Conservation (phyloP, 1,140 invertebrate genomes). For the Cyphomyrmex costatus region DNA sequence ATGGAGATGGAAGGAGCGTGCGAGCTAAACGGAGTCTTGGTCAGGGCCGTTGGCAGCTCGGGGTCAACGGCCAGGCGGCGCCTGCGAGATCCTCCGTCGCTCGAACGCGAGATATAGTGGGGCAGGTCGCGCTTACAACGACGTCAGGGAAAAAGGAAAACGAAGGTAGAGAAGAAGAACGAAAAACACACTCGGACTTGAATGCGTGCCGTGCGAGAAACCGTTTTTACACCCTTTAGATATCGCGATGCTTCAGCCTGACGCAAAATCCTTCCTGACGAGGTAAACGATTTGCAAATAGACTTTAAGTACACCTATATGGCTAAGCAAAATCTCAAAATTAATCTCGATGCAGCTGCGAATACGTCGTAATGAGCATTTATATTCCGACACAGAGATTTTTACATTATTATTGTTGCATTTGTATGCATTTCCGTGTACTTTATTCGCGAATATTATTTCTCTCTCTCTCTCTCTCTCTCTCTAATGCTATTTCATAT, state of each 20-base stretch:
- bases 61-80: slow-evolving; percentile 86
- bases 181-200: slow-evolving; percentile 33
- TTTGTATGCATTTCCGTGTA: neutral
- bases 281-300: neutral
- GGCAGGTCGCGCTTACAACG: slow-evolving; percentile 83
- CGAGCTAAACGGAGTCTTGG: slow-evolving; percentile 73
- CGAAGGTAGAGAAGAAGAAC: slow-evolving; percentile 27
- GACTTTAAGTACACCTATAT: slow-evolving; percentile 6
- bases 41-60: slow-evolving; percentile 74
- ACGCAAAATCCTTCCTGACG: neutral
- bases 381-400: neutral
- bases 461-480: too few relatives aligned
- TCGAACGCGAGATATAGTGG: slow-evolving; percentile 80
- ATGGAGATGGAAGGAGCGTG: slow-evolving; percentile 61
- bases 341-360: neutral
- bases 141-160: slow-evolving; percentile 63
- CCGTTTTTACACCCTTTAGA: neutral
- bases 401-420: slow-evolving; percentile 25
- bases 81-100: slow-evolving; percentile 82
- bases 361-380: slow-evolving; percentile 7
- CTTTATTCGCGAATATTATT: neutral
- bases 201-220: slow-evolving; percentile 36
- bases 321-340: neutral
- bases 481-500: too few relatives aligned
- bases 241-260: neutral